A percentile compares a stretch with the other conserved stretches of the same genome.
These are phyloP conservation scores for Sinopyrophorus schimmeli DNA, from an alignment of 2,888 invertebrate species.

Conservation along the genomic window DNA sequence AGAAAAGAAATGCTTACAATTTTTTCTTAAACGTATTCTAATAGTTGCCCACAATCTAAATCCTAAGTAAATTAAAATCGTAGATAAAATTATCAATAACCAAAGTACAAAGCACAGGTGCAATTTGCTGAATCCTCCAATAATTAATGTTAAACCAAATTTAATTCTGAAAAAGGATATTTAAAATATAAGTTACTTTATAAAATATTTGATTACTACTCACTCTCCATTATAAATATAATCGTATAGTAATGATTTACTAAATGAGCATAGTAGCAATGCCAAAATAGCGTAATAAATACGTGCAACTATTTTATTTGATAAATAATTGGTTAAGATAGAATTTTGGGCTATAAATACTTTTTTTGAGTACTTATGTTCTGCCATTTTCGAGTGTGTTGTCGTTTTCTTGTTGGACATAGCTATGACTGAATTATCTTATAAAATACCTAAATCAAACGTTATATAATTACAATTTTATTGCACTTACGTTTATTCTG, in stretches of 20 bases:
- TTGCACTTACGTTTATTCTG: no score
- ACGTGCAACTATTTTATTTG: conserved; percentile 77
- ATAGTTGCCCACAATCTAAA: not conserved
- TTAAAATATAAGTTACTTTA: not conserved
- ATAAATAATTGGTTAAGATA: conserved; percentile 74
- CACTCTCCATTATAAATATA: conserved; percentile 75
- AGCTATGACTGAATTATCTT: no score
- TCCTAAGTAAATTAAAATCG: not conserved
- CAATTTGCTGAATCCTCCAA: not conserved
- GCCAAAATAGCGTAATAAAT: conserved; percentile 85
- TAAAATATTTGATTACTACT: conserved; percentile 50
- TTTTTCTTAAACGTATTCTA: conserved; percentile 1
- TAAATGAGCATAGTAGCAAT: conserved; percentile 70
- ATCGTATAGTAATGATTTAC: conserved; percentile 74
- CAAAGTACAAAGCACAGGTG: not conserved
- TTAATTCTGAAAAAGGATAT: not conserved
- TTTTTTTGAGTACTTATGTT: not conserved
- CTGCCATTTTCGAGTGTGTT: no score
- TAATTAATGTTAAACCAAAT: not conserved
- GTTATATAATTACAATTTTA: no score
- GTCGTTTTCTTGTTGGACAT: no score
- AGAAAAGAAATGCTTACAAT: conserved; percentile 8
- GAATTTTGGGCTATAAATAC: conserved; percentile 73
- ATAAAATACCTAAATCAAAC: no score
- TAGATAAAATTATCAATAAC: not conserved